These are phyloP conservation scores for Diloba caeruleocephala DNA, from an alignment of 2,888 invertebrate species.

Conservation along the genomic window DNA sequence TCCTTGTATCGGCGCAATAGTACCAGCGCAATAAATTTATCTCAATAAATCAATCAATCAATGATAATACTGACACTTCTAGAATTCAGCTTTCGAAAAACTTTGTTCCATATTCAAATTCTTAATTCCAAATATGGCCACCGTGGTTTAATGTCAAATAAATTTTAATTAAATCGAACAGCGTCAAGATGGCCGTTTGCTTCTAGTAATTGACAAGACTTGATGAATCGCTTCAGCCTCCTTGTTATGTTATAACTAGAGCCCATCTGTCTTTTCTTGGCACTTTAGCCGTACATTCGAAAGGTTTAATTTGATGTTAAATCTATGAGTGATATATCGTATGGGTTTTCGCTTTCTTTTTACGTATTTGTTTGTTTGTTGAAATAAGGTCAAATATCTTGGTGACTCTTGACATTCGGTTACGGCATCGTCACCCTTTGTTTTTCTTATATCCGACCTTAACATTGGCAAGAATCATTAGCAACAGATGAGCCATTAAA, in stretches of 20 bases:
- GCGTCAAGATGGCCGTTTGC: slow-evolving; percentile 73
- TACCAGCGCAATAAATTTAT: slow-evolving; percentile 46
- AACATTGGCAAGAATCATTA: too few species aligned
- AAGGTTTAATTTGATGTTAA: slow-evolving; percentile 75
- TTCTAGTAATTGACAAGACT: slow-evolving; percentile 84
- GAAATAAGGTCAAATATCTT: slow-evolving; percentile 22
- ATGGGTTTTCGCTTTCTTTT: slow-evolving; percentile 62
- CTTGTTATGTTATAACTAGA: slow-evolving; percentile 82
- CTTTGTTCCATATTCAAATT: slow-evolving; percentile 52
- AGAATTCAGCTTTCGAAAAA: slow-evolving; percentile 58
- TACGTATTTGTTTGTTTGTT: slow-evolving; percentile 41
- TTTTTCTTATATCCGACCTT: too few species aligned
- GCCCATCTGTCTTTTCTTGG: slow-evolving; percentile 80
- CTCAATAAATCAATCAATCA: slow-evolving; percentile 56
- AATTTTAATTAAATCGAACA: slow-evolving; percentile 86
- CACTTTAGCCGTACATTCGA: slow-evolving; percentile 67
- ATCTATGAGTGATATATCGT: slow-evolving; percentile 79
- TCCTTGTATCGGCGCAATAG: slow-evolving; percentile 20
- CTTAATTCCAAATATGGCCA: slow-evolving; percentile 49
- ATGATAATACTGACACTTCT: slow-evolving; percentile 60
- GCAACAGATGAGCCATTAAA: too few species aligned
- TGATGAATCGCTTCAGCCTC: slow-evolving; percentile 84
- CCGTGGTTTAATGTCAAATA: slow-evolving; percentile 72
- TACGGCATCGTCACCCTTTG: too few species aligned
- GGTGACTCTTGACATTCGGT: slow-evolving; percentile 5